Conservation (phyloP, 2,113 vertebrate species). For the Mionectes macconnelli region DNA sequence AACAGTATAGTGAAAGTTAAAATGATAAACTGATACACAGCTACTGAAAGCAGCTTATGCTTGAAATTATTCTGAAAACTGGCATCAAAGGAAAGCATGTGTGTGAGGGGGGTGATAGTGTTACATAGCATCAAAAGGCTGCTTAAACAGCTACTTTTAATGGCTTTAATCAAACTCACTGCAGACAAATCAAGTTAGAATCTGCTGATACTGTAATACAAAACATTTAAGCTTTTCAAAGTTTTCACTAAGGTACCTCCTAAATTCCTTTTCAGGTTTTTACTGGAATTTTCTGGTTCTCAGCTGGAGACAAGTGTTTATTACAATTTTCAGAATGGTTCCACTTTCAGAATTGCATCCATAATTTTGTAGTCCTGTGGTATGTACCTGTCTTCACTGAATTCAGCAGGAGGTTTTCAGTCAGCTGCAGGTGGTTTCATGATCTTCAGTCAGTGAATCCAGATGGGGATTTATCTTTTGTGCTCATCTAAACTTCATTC, state of each 20-base stretch:
- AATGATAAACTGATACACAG: not conserved
- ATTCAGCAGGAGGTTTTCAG: not conserved
- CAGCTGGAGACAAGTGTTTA: not conserved
- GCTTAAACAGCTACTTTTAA: not conserved
- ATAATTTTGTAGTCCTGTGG: not conserved
- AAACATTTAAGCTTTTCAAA: not conserved
- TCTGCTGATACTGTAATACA: not conserved
- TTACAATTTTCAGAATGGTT: not conserved
- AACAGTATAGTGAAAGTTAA: not conserved
- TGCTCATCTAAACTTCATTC: not conserved
- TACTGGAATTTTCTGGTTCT: not conserved
- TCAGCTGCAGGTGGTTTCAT: not conserved
- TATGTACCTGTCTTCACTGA: not conserved
- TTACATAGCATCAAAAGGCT: not conserved
- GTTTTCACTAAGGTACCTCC: not conserved
- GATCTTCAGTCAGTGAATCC: not conserved
- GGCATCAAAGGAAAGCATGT: not conserved
- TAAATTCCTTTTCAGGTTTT: not conserved
- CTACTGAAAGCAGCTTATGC: not conserved
- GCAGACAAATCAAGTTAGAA: not conserved
- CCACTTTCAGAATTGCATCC: not conserved
- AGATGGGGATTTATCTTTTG: not conserved
- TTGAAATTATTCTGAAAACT: not conserved
- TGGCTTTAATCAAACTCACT: not conserved
- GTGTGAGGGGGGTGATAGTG: not conserved